Percentiles rank a stretch among this genome's conserved stretches.
Evolutionary conservation across 1,140 invertebrate genomes (phyloP).

Genomic region (Penaeus chinensis): DNA sequence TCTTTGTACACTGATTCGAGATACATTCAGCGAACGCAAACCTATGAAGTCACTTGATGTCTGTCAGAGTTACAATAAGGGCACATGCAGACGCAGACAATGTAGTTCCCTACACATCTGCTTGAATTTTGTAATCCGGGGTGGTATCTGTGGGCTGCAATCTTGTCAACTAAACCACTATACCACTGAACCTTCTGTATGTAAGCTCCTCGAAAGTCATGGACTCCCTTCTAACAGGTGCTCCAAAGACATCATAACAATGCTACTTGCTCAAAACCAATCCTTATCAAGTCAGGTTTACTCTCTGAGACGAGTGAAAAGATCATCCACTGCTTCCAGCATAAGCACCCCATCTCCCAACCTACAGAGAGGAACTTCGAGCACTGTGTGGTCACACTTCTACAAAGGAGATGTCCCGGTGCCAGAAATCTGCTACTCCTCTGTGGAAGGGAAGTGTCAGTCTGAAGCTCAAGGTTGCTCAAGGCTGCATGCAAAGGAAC

Average conservation of each 20-base stretch:
- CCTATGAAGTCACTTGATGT: constrained; percentile 2
- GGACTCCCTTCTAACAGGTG: constrained; percentile 26
- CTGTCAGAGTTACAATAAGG: constrained; percentile 27
- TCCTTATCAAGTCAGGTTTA: not conserved
- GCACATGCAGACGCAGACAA: not conserved
- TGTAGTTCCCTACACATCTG: constrained; percentile 45
- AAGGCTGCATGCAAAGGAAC: too few relatives aligned
- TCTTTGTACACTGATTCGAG: constrained; percentile 16
- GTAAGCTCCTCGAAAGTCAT: constrained; percentile 21
- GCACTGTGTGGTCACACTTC: too few relatives aligned
- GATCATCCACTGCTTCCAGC: not conserved
- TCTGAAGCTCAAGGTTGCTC: too few relatives aligned
- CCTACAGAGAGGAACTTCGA: too few relatives aligned
- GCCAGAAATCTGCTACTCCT: too few relatives aligned
- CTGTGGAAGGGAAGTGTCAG: too few relatives aligned
- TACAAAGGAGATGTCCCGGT: too few relatives aligned
- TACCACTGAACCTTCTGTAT: constrained; percentile 1
- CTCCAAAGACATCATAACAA: constrained; percentile 32
- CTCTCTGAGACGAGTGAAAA: not conserved
- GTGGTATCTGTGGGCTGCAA: not conserved
- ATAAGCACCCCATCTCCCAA: too few relatives aligned
- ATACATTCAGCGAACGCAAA: not conserved
- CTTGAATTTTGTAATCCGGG: constrained; percentile 16
- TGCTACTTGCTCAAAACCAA: constrained; percentile 3
- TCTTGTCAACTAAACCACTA: constrained; percentile 49